These are phyloP conservation scores for Nephrotoma flavescens DNA, from an alignment of 2,888 invertebrate genomes.

Conservation along the genomic window DNA sequence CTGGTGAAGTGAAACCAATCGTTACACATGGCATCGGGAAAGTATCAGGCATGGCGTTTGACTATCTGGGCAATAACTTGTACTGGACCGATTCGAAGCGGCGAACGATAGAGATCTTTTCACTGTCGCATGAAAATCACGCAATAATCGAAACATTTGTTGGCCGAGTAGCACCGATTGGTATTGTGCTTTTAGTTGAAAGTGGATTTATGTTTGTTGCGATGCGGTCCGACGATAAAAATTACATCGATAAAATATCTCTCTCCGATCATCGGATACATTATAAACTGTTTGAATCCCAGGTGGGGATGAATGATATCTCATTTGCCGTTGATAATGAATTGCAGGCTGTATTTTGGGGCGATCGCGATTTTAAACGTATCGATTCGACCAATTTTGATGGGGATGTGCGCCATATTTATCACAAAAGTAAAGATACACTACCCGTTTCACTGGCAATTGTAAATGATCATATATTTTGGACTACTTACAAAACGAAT, in stretches of 20 bases:
- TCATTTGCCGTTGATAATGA: constrained; percentile 37
- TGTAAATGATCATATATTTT: constrained; percentile 50
- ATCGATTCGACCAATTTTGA: constrained; percentile 49
- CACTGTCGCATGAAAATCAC: constrained; percentile 34
- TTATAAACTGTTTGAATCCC: constrained; percentile 26
- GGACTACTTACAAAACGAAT: constrained; percentile 44
- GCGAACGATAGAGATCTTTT: constrained; percentile 43
- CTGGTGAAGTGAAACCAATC: constrained; percentile 21
- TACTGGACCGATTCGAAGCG: constrained; percentile 55
- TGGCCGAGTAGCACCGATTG: constrained; percentile 36
- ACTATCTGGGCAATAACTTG: constrained; percentile 53
- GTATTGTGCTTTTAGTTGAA: constrained; percentile 43
- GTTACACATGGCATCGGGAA: constrained; percentile 32
- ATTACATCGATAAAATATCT: constrained; percentile 50
- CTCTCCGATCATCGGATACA: constrained; percentile 46
- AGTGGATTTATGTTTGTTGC: constrained; percentile 45
- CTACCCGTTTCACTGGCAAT: constrained; percentile 43
- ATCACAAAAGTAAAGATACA: constrained; percentile 29
- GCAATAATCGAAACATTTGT: background rate
- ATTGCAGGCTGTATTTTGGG: constrained; percentile 45
- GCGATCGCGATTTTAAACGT: constrained; percentile 47
- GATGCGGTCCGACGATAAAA: constrained; percentile 27
- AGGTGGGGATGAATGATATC: constrained; percentile 22
- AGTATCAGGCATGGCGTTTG: constrained; percentile 43
- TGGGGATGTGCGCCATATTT: constrained; percentile 37